Evolutionary conservation across 2,888 invertebrate species (phyloP).

Genomic region (Cyclophora albipunctata): DNA sequence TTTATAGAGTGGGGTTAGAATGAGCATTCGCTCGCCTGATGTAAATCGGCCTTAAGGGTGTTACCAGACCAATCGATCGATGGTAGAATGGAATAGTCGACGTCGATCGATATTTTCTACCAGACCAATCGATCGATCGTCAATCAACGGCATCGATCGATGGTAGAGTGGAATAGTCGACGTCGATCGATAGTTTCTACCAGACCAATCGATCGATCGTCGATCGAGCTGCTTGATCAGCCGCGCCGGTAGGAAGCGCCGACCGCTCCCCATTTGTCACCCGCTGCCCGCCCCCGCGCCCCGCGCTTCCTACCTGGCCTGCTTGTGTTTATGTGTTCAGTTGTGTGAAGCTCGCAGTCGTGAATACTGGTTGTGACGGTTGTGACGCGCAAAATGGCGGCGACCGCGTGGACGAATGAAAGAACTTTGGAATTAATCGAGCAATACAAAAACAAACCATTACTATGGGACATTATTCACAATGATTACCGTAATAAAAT

Average conservation of each 20-base stretch:
- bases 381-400: slow-evolving; percentile 26
- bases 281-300: slow-evolving; percentile 6
- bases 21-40: too few species aligned
- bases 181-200: too few species aligned
- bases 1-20: too few species aligned
- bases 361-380: slow-evolving; percentile 15
- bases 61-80: too few species aligned
- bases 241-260: slow-evolving; percentile 1
- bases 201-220: too few species aligned
- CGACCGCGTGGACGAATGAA: slow-evolving; percentile 27
- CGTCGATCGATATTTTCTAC: too few species aligned
- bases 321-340: slow-evolving; percentile 11
- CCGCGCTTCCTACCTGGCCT: slow-evolving; percentile 7
- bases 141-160: too few species aligned
- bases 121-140: too few species aligned
- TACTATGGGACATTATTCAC: slow-evolving; percentile 28
- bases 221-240: neutral
- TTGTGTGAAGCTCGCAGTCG: slow-evolving; percentile 21
- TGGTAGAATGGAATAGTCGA: too few species aligned
- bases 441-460: slow-evolving; percentile 27
- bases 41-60: too few species aligned
- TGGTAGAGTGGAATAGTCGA: too few species aligned
- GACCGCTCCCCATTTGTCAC: slow-evolving; percentile 3
- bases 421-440: slow-evolving; percentile 29
- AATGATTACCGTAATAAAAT: slow-evolving; percentile 21